phyloP scores from a whole-genome alignment of 2,113 vertebrate species.

The Lota lota region DNA sequence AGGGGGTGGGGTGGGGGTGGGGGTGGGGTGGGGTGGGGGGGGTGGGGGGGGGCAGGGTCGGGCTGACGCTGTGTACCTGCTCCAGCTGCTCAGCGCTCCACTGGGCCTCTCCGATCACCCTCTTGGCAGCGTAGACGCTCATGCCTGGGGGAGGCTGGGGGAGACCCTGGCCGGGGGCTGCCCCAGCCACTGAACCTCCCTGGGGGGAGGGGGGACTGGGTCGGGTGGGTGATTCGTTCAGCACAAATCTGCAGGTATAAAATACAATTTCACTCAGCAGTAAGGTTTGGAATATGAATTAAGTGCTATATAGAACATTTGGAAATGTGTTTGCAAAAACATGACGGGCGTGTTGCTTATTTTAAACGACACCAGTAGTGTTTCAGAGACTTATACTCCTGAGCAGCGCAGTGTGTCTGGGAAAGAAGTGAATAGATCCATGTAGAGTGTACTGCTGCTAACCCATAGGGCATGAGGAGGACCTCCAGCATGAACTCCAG shows the following conservation, averaged over 20 bases:
- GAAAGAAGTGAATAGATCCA: too few relatives aligned
- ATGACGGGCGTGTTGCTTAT: too few relatives aligned
- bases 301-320: too few relatives aligned
- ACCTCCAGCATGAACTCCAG: slow-evolving; percentile 99
- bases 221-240: slow-evolving; percentile 90
- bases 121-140: slow-evolving; percentile 94
- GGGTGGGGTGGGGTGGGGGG: too few relatives aligned
- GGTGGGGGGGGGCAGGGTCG: too few relatives aligned
- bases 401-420: too few relatives aligned
- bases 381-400: too few relatives aligned
- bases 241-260: slow-evolving; percentile 79
- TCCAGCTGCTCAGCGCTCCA: slow-evolving; percentile 96
- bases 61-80: slow-evolving; percentile 75
- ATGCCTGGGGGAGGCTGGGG: slow-evolving; percentile 95
- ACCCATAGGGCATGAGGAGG: slow-evolving; percentile 99
- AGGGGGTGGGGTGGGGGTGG: too few relatives aligned
- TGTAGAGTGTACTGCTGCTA: slow-evolving; percentile 37
- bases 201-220: slow-evolving; percentile 80
- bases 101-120: slow-evolving; percentile 91
- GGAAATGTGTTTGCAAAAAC: too few relatives aligned
- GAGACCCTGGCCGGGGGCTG: slow-evolving; percentile 73
- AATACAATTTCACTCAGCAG: too few relatives aligned
- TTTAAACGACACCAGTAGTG: too few relatives aligned
- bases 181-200: slow-evolving; percentile 68
- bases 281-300: too few relatives aligned